Base-by-base conservation (phyloP, 2,888 invertebrate genomes). In the Lithodes maja region DNA sequence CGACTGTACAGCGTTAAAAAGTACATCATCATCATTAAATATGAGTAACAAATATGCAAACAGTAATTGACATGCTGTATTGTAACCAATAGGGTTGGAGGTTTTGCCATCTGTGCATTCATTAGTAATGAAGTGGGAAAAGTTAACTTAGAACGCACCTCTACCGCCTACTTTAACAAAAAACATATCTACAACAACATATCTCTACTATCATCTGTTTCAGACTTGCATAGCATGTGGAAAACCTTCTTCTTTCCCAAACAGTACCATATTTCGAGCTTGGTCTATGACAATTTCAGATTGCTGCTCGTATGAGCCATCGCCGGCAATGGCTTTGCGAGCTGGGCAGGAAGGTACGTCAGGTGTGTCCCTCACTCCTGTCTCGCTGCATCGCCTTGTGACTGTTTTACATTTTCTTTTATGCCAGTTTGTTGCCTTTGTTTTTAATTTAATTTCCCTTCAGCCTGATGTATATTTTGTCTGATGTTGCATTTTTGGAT, bases 301-400 rank as follows among this genome's bases (percentile, higher is more conserved):
- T 81, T 89, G 88, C 80, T 89, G 88, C 74, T 85, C 83, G 81
- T 89, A 75, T 80, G 88, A 89, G 55, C 85, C 84, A 71, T 89
- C 88, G 55, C 81, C 88, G 77, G 77, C 85, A 80, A 61, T 85
- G 17, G 53, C 68, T 85, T 83, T 79, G 84, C 80, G 69, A 52
- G 81, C 54, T 9, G 75, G 80, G 78, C 61, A 85, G 68, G 50
- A 80, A 85, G 85, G 85, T 87, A 87, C 54, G 85, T 89, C 68
- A 75, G 85, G 85, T 80, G 85, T 85, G 80, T 75, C n/a, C 17
- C 79, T 61, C 79, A 69, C 55, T 53, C 54, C 79, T 33, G 53
- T 79, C 33, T 78, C 69, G 54, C 74, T 84, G 84, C 61, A 49
- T 77, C 2, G 33, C 33, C 53, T 49, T 33, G n/a, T 54, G 55